Evolutionary conservation across 2,888 invertebrate species (phyloP).

Genomic region (Zelleria hepariella): DNA sequence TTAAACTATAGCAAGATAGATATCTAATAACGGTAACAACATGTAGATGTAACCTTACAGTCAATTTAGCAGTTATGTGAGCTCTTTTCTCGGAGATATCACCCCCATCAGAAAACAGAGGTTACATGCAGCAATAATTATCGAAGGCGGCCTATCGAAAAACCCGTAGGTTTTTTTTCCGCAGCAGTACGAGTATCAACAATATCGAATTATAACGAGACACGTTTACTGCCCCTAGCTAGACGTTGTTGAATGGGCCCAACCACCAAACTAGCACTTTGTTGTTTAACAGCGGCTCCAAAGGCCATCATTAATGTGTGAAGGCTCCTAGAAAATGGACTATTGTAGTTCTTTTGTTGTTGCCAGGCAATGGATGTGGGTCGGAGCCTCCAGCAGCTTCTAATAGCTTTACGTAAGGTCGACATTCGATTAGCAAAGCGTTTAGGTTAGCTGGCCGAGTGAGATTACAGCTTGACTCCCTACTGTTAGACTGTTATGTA

Average conservation of each 20-base stretch:
- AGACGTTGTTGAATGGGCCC: neutral
- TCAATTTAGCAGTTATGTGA: too few relatives aligned
- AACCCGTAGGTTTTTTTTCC: too few relatives aligned
- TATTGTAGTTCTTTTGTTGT: constrained; percentile 38
- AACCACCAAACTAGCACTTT: neutral
- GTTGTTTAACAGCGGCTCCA: constrained; percentile 3
- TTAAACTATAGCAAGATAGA: too few relatives aligned
- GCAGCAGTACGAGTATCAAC: too few relatives aligned
- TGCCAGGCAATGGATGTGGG: constrained; percentile 27
- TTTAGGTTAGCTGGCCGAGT: constrained; percentile 8
- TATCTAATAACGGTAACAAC: too few relatives aligned
- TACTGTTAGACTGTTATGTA: constrained; percentile 36
- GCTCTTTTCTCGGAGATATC: too few relatives aligned
- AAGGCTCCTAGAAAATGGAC: constrained; percentile 44
- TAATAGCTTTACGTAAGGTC: neutral
- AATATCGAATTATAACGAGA: neutral
- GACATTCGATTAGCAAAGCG: neutral
- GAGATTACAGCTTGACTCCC: constrained; percentile 27
- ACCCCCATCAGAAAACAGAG: too few relatives aligned
- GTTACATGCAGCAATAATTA: too few relatives aligned
- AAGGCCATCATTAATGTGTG: constrained; percentile 15
- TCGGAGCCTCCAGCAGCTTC: constrained; percentile 13
- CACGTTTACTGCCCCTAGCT: neutral
- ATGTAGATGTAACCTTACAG: too few relatives aligned
- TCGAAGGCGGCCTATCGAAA: too few relatives aligned